Percentiles rank a stretch among this genome's conserved stretches.
Evolutionary conservation across 1,140 invertebrate species (phyloP).

Genomic region (Leptinotarsa undecemlineata): DNA sequence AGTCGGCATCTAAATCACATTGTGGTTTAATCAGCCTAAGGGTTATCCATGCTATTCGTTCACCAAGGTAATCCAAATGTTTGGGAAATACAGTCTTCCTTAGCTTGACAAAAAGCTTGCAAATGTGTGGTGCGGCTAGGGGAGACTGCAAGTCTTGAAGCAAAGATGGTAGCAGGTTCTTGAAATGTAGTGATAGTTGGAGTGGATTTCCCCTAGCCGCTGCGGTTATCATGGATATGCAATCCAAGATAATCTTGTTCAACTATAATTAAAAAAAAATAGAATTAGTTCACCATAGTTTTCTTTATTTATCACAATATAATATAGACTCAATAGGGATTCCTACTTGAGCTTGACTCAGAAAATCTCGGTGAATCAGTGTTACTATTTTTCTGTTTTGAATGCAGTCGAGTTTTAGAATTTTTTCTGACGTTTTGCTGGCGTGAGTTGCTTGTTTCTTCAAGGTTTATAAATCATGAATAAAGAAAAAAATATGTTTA

Average conservation of each 20-base stretch:
- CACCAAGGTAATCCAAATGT: slow-evolving; percentile 58
- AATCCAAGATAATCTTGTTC: slow-evolving; percentile 64
- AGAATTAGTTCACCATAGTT: background rate
- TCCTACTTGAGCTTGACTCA: too few relatives aligned
- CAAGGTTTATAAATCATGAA: too few relatives aligned
- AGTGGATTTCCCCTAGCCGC: slow-evolving; percentile 64
- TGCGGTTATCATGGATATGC: slow-evolving; percentile 68
- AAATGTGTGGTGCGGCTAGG: slow-evolving; percentile 67
- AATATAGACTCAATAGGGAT: too few relatives aligned
- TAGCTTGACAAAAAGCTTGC: slow-evolving; percentile 66
- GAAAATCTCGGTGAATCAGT: too few relatives aligned
- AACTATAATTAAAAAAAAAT: slow-evolving; percentile 56
- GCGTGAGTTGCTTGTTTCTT: too few relatives aligned
- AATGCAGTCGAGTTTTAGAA: too few relatives aligned
- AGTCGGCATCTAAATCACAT: slow-evolving; percentile 75
- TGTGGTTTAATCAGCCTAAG: slow-evolving; percentile 73
- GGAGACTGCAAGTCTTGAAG: slow-evolving; percentile 69
- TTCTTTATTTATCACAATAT: too few relatives aligned
- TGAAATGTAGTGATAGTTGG: slow-evolving; percentile 67
- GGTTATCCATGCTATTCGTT: slow-evolving; percentile 69
- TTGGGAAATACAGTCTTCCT: slow-evolving; percentile 59
- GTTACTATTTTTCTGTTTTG: too few relatives aligned
- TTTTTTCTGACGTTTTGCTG: too few relatives aligned
- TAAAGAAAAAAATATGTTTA: too few relatives aligned
- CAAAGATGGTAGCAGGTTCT: slow-evolving; percentile 65